Base-by-base conservation (phyloP, 2,797 vertebrate species). In the Loris lydekkerianus region DNA sequence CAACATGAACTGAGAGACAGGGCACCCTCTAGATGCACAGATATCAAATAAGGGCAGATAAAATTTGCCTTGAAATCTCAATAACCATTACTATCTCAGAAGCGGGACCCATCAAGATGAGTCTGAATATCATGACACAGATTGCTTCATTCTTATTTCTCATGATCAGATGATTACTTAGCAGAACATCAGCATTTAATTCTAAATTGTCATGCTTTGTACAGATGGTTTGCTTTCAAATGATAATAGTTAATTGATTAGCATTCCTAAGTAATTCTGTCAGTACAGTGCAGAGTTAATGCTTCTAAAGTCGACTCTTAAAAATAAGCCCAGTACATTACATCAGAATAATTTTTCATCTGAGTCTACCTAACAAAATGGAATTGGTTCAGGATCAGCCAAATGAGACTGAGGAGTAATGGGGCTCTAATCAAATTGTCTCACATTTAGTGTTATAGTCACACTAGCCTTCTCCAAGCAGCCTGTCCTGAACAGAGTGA, bases 191-290 rank as follows among this genome's bases (percentile, higher is more conserved):
- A 20, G 53, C 60, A 67, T 60, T 86, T 75, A 83, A 94, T 88
- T 83, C 82, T 60, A 37, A 49, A 83, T 56, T 78, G 34, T 29
- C 31, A 5, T n/a, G 58, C 75, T 83, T 37, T 72, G 27, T 86
- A n/a, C 34, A 49, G 34, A 80, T n/a, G 20, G 58, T 80, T 96
- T 78, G 17, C 91, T 96, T 83, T 86, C 69, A 75, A 89, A 87
- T 20, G 17, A 76, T 90, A 81, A 18, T 49, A 61, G 46, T 85
- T 65, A 58, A 75, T 17, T 73, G 49, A 75, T 90, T 53, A 65
- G 37, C 9, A 78, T 56, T 78, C 9, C 10, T 73, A 53, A 86
- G 17, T 78, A 88, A 86, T 34, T 34, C 40, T 63, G 23, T 49
- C 70, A 85, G 56, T 67, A 92, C 43, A 43, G 20, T 3, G 14